Conservation (phyloP, 2,113 vertebrate species). For the Sinosuthora webbiana region DNA sequence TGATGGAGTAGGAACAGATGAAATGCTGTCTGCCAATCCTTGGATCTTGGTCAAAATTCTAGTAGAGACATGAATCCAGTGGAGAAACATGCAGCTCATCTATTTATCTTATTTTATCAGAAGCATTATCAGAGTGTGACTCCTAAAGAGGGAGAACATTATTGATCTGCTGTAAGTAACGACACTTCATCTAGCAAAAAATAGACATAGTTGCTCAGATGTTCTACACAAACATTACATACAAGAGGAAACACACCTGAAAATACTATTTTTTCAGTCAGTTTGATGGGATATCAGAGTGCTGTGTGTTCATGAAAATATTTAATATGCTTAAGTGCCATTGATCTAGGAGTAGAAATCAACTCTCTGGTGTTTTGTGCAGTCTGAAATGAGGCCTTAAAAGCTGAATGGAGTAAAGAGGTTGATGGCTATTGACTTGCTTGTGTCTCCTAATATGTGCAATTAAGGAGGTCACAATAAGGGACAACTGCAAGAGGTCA, state of each 20-base stretch:
- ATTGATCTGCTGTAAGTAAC: not conserved
- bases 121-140: not conserved
- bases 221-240: not conserved
- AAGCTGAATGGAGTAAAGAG: not conserved
- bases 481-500: not conserved
- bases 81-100: not conserved
- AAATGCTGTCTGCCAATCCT: not conserved
- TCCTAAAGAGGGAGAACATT: not conserved
- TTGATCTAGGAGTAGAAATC: not conserved
- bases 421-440: not conserved
- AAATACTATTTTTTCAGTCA: not conserved
- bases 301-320: not conserved
- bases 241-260: not conserved
- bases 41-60: constrained; percentile 23
- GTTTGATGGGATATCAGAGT: not conserved
- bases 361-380: not conserved
- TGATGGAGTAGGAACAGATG: not conserved
- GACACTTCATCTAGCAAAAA: not conserved
- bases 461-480: not conserved
- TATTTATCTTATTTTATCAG: not conserved
- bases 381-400: not conserved
- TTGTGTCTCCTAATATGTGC: not conserved
- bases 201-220: not conserved
- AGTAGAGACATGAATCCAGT: not conserved
- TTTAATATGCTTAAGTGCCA: not conserved